Conservation (phyloP, 1,140 invertebrate genomes). For the Monomorium pharaonis region DNA sequence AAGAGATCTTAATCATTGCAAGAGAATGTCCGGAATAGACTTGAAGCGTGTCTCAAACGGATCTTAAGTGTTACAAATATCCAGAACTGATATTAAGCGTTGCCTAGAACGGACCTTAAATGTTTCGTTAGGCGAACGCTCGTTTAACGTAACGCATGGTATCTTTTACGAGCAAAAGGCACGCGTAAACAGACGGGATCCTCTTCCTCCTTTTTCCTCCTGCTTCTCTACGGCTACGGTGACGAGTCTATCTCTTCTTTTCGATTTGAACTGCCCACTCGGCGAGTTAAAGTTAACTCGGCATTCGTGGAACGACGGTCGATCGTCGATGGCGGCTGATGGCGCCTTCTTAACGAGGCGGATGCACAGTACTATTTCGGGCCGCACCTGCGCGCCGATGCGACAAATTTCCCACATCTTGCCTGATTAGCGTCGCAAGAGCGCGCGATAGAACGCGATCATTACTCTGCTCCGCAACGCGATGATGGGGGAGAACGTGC, state of each 20-base stretch:
- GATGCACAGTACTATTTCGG: slow-evolving; percentile 56
- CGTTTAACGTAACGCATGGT: not conserved
- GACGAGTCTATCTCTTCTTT: slow-evolving; percentile 8
- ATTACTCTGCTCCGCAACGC: slow-evolving; percentile 19
- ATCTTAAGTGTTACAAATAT: not conserved
- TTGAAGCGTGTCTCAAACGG: not conserved
- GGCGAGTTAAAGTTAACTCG: slow-evolving; percentile 55
- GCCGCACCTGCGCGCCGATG: slow-evolving; percentile 54
- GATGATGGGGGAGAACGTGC: not conserved
- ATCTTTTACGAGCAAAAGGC: not conserved
- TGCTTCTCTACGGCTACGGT: not conserved
- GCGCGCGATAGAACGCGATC: slow-evolving; percentile 38
- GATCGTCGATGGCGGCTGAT: slow-evolving; percentile 55
- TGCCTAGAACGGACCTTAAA: no score
- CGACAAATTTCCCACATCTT: slow-evolving; percentile 60
- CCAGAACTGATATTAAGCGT: not conserved
- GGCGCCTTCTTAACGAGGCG: slow-evolving; percentile 56
- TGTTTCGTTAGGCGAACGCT: not conserved
- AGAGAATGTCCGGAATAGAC: not conserved
- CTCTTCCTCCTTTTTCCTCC: no score
- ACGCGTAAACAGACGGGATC: not conserved
- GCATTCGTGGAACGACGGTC: slow-evolving; percentile 50
- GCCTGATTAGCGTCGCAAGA: slow-evolving; percentile 57
- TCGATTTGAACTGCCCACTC: slow-evolving; percentile 47
- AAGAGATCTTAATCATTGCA: not conserved